Evolutionary conservation across 1,140 invertebrate genomes (phyloP).

Genomic region (Macrobrachium rosenbergii): DNA sequence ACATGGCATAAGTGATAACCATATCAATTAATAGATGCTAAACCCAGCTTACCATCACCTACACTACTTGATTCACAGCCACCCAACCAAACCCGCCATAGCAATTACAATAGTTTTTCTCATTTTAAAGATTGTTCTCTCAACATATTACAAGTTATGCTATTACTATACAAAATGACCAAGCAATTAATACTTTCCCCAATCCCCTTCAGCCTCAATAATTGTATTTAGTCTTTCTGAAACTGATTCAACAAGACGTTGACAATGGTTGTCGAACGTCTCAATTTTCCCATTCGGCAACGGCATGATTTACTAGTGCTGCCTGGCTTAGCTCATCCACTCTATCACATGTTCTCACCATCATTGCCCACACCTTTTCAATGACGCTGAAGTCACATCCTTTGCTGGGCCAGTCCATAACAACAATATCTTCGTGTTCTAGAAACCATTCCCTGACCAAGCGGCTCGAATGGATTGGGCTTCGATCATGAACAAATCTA

Average conservation of each 20-base stretch:
- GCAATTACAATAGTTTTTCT: too few species aligned
- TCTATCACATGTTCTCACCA: slow-evolving; percentile 15
- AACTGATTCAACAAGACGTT: slow-evolving; percentile 34
- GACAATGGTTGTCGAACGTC: too few species aligned
- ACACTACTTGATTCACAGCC: too few species aligned
- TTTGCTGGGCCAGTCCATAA: background rate
- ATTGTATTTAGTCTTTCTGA: background rate
- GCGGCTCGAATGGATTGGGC: background rate
- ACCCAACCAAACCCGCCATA: too few species aligned
- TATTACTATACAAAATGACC: too few species aligned
- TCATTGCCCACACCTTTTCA: background rate
- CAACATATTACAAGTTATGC: background rate
- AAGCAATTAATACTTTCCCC: slow-evolving; percentile 4
- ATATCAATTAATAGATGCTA: too few species aligned
- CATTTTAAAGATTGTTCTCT: too few species aligned
- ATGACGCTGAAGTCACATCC: background rate
- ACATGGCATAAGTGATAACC: too few species aligned
- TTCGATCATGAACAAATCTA: slow-evolving; percentile 24
- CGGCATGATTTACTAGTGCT: too few species aligned
- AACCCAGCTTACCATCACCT: too few species aligned
- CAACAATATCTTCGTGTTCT: background rate
- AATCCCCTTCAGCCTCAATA: background rate
- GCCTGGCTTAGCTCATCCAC: too few species aligned
- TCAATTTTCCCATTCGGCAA: too few species aligned
- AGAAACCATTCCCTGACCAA: slow-evolving; percentile 17